Conservation (phyloP, 1,140 invertebrate species). For the Diorhabda sublineata region DNA sequence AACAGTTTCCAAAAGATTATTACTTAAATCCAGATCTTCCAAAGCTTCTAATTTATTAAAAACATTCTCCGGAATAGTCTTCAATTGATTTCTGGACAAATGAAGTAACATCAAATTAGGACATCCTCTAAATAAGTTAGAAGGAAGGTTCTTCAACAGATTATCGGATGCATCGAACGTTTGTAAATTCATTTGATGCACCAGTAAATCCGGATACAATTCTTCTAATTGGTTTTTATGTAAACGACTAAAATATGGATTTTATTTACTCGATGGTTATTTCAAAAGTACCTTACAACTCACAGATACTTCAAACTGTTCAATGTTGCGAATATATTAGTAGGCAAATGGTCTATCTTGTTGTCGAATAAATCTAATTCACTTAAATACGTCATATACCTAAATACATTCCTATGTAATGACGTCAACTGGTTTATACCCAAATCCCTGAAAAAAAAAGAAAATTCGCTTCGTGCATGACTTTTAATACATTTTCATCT, state of each 20-base stretch:
- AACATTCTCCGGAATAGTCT: constrained; percentile 42
- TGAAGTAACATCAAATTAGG: constrained; percentile 62
- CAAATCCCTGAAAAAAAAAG: constrained; percentile 59
- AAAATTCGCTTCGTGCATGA: neutral
- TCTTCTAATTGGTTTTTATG: constrained; percentile 70
- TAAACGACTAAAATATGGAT: constrained; percentile 55
- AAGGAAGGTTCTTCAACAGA: constrained; percentile 57
- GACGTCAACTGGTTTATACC: constrained; percentile 68
- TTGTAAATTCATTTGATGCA: constrained; percentile 60
- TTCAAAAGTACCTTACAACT: constrained; percentile 41
- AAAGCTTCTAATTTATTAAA: constrained; percentile 47
- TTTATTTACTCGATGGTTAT: neutral
- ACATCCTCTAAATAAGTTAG: constrained; percentile 60
- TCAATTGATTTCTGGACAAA: constrained; percentile 57
- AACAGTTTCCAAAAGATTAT: constrained; percentile 50
- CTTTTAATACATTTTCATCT: neutral
- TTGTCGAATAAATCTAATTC: constrained; percentile 78
- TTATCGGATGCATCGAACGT: constrained; percentile 74
- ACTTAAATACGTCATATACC: constrained; percentile 60
- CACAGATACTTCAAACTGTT: constrained; percentile 66
- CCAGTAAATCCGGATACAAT: constrained; percentile 61
- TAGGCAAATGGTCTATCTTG: constrained; percentile 69
- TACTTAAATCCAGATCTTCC: constrained; percentile 52
- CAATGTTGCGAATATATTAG: constrained; percentile 67
- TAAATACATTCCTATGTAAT: constrained; percentile 70